Evolutionary conservation across 1,140 invertebrate genomes (phyloP).

Genomic region (Drosophila nigromelanica): DNA sequence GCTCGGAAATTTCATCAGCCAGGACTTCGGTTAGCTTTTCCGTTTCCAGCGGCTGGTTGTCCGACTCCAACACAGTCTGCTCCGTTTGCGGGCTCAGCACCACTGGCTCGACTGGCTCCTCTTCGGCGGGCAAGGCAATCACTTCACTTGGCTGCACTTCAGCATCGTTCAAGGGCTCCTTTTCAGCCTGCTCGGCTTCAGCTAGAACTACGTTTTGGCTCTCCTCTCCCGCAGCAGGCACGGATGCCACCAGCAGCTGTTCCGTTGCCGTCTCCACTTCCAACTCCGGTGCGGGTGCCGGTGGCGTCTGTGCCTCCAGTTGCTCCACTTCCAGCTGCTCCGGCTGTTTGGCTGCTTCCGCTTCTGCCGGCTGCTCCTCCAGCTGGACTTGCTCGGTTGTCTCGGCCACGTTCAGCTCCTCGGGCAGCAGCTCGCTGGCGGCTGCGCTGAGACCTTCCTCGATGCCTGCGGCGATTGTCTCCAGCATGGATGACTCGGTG

Average conservation of each 20-base stretch:
- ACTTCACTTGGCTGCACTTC: conserved; percentile 18
- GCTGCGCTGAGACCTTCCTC: conserved; percentile 63
- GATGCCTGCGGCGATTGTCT: conserved; percentile 50
- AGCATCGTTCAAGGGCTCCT: conserved; percentile 17
- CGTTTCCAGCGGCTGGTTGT: neutral
- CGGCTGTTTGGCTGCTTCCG: neutral
- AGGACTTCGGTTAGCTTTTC: neutral
- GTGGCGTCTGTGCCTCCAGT: conserved; percentile 23
- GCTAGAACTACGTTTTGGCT: conserved; percentile 2
- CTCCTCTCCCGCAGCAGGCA: conserved; percentile 5
- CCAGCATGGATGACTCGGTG: conserved; percentile 58
- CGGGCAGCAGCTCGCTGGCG: conserved; percentile 55
- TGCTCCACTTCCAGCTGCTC: conserved; percentile 2
- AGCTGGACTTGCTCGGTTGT: conserved; percentile 1
- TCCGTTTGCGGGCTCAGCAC: neutral
- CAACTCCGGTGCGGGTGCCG: neutral
- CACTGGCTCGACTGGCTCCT: neutral
- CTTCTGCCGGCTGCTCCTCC: neutral
- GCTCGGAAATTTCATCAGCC: conserved; percentile 6
- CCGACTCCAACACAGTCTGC: neutral
- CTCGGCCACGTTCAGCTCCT: conserved; percentile 35
- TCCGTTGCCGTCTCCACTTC: conserved; percentile 26
- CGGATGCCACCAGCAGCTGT: conserved; percentile 3
- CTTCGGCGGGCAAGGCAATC: neutral
- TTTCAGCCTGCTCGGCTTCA: no score